Percentiles rank a stretch among this genome's conserved stretches.
Evolutionary conservation across 2,888 invertebrate species (phyloP).

Genomic region (Alsophila aescularia): DNA sequence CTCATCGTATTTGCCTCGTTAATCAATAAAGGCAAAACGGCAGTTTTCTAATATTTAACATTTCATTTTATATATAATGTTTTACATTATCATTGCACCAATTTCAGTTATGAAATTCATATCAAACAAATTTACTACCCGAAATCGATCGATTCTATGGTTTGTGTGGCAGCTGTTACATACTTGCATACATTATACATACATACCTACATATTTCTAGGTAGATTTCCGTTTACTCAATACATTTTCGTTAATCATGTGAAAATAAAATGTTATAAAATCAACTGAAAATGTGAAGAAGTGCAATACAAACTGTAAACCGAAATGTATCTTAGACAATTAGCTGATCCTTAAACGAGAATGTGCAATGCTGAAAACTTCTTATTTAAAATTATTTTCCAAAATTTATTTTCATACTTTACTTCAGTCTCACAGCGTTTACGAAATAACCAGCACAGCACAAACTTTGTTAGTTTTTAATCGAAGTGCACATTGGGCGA

Average conservation of each 20-base stretch:
- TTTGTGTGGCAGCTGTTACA: constrained; percentile 81
- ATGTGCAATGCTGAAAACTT: constrained; percentile 83
- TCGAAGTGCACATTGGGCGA: constrained; percentile 57
- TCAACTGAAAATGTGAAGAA: constrained; percentile 14
- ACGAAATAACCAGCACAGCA: constrained; percentile 62
- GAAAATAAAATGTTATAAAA: neutral
- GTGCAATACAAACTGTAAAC: constrained; percentile 49
- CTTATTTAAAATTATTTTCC: constrained; percentile 73
- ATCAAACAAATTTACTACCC: constrained; percentile 40
- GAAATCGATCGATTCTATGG: constrained; percentile 60
- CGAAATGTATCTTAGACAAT: constrained; percentile 68
- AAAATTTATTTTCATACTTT: constrained; percentile 72
- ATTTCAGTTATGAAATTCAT: constrained; percentile 62
- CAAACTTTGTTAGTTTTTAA: constrained; percentile 61
- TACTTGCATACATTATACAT: constrained; percentile 78
- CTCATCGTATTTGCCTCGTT: neutral
- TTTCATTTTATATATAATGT: too few relatives aligned
- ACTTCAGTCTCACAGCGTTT: constrained; percentile 73
- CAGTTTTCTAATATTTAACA: too few relatives aligned
- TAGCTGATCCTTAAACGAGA: constrained; percentile 80
- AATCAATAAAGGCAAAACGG: neutral
- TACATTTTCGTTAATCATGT: neutral
- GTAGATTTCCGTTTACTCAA: constrained; percentile 70
- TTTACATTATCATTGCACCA: constrained; percentile 66
- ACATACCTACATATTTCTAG: constrained; percentile 67